Evolutionary conservation across 2,113 vertebrate genomes (phyloP).

Genomic region (Aegotheles bennettii): DNA sequence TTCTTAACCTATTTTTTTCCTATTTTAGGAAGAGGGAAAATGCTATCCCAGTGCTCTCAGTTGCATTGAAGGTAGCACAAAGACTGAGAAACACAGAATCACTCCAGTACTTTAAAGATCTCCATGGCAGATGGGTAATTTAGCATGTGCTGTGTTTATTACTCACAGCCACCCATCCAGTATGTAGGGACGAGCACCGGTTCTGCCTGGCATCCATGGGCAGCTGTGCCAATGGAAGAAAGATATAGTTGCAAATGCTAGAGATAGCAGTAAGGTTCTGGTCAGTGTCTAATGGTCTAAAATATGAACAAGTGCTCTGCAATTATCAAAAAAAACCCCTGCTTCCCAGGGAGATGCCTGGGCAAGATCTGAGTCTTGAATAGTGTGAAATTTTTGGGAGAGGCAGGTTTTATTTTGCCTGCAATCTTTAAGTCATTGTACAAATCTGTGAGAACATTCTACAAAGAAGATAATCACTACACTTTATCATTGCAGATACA

Average conservation of each 20-base stretch:
- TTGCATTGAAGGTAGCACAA: not conserved
- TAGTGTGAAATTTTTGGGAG: not conserved
- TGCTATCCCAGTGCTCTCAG: not conserved
- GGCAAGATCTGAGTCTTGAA: not conserved
- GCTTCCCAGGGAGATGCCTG: not conserved
- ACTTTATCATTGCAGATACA: not conserved
- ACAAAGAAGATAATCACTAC: not conserved
- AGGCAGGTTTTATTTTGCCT: not conserved
- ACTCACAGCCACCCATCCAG: not conserved
- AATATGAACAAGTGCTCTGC: not conserved
- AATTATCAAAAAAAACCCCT: not conserved
- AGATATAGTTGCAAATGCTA: not conserved
- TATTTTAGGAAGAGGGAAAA: not conserved
- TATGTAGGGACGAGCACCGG: not conserved
- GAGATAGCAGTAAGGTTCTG: not conserved
- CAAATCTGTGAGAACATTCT: slow-evolving; percentile 34
- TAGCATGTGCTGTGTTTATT: not conserved
- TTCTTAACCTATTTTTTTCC: not conserved
- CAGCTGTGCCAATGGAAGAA: not conserved
- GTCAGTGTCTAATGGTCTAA: not conserved
- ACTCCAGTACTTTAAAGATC: not conserved
- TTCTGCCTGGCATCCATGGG: not conserved
- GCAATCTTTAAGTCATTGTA: slow-evolving; percentile 1
- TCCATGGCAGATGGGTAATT: not conserved
- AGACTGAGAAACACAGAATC: not conserved